phyloP scores from a whole-genome alignment of 2,888 invertebrate species.

The Philaethria dido region DNA sequence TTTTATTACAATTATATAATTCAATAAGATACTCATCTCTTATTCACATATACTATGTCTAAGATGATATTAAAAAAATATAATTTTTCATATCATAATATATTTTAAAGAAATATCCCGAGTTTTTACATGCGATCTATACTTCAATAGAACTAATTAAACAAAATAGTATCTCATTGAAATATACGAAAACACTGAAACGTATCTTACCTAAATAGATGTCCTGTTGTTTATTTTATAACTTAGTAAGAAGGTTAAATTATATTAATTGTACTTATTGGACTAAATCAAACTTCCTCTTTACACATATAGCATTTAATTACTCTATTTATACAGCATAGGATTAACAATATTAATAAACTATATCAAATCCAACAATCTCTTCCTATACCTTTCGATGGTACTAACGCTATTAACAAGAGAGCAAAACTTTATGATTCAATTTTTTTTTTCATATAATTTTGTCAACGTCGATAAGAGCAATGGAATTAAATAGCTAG shows the following conservation, averaged over 20 bases:
- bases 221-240: constrained; percentile 58
- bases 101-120: too few relatives aligned
- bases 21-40: constrained; percentile 46
- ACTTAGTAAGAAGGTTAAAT: constrained; percentile 61
- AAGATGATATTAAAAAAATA: neutral
- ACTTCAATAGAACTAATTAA: too few relatives aligned
- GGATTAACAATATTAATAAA: constrained; percentile 84
- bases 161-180: constrained; percentile 54
- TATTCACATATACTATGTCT: constrained; percentile 1
- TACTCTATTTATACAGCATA: constrained; percentile 84
- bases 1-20: constrained; percentile 35
- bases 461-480: constrained; percentile 56
- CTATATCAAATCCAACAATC: constrained; percentile 85
- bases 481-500: constrained; percentile 56
- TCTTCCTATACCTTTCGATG: constrained; percentile 79
- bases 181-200: constrained; percentile 60
- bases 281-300: constrained; percentile 77
- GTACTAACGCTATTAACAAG: constrained; percentile 81
- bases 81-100: neutral
- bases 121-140: too few relatives aligned
- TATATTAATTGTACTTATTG: constrained; percentile 60
- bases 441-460: constrained; percentile 61
- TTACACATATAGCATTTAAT: constrained; percentile 84
- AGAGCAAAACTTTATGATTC: constrained; percentile 72
- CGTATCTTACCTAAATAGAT: constrained; percentile 71